Evolutionary conservation across 2,113 vertebrate genomes (phyloP).

Genomic region (Lamprologus speciosus): DNA sequence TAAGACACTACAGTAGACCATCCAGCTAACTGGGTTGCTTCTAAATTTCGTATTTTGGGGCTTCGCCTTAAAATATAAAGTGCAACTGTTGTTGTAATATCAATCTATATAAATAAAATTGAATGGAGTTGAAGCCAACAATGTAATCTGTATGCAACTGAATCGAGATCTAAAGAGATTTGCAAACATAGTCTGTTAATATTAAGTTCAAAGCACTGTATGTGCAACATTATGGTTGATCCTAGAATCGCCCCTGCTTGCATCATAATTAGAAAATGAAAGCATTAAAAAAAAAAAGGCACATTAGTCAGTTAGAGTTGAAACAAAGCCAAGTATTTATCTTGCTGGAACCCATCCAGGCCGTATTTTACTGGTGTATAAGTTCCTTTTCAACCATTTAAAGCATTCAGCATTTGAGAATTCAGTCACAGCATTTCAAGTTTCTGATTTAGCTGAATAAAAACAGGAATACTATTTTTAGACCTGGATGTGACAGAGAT

Average conservation of each 20-base stretch:
- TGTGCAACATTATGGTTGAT: background rate
- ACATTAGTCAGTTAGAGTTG: background rate
- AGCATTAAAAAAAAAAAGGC: background rate
- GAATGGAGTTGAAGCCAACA: background rate
- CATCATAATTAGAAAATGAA: background rate
- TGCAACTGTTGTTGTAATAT: background rate
- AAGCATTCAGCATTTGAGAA: background rate
- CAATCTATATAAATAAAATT: background rate
- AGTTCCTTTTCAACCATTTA: background rate
- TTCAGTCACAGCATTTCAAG: background rate
- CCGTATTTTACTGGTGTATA: background rate
- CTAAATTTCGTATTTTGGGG: background rate
- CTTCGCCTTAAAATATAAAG: background rate
- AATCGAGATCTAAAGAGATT: background rate
- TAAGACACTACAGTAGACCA: background rate
- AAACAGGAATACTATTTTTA: background rate
- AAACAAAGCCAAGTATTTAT: background rate
- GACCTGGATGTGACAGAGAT: background rate
- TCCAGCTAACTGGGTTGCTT: background rate
- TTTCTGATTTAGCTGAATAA: background rate
- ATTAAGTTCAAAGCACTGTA: background rate
- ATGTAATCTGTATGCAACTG: background rate
- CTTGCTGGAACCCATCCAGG: background rate
- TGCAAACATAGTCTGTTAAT: background rate
- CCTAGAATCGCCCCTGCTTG: background rate